Evolutionary conservation across 2,797 vertebrate genomes (phyloP).

Genomic region (Gastrophryne carolinensis): DNA sequence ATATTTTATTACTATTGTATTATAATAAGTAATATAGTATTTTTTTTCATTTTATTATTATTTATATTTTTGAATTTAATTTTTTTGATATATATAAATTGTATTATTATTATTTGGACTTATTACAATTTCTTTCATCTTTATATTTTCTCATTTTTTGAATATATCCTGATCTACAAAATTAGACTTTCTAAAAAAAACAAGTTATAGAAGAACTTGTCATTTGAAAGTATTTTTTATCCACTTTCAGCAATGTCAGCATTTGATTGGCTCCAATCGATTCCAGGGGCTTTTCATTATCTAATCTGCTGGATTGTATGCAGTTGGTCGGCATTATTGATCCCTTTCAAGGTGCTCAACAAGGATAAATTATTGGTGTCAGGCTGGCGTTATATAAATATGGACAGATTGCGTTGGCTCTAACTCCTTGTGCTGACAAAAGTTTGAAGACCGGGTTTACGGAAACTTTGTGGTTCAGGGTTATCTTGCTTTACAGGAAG

Average conservation of each 20-base stretch:
- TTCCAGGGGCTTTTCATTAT: not conserved
- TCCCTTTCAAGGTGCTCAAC: slow-evolving; percentile 16
- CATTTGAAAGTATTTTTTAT: not conserved
- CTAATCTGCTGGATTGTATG: not conserved
- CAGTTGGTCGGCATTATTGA: slow-evolving; percentile 14
- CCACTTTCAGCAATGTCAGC: slow-evolving; percentile 1
- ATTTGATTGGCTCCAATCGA: slow-evolving; percentile 18
- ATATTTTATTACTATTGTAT: no score
- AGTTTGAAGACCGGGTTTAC: not conserved
- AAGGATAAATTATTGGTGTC: slow-evolving; percentile 16
- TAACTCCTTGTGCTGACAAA: not conserved
- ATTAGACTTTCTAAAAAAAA: no score
- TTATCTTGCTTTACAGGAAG: no score
- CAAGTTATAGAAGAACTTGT: no score
- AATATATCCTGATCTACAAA: no score
- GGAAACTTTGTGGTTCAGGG: not conserved
- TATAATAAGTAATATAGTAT: no score
- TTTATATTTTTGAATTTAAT: no score
- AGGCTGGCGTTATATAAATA: not conserved
- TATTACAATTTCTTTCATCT: no score
- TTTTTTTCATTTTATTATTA: no score
- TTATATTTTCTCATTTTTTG: no score
- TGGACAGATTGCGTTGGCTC: not conserved
- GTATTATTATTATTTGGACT: no score
- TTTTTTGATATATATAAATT: no score